These are phyloP conservation scores for Ostrea denselamellosa DNA, from an alignment of 1,140 invertebrate genomes.

Conservation along the genomic window DNA sequence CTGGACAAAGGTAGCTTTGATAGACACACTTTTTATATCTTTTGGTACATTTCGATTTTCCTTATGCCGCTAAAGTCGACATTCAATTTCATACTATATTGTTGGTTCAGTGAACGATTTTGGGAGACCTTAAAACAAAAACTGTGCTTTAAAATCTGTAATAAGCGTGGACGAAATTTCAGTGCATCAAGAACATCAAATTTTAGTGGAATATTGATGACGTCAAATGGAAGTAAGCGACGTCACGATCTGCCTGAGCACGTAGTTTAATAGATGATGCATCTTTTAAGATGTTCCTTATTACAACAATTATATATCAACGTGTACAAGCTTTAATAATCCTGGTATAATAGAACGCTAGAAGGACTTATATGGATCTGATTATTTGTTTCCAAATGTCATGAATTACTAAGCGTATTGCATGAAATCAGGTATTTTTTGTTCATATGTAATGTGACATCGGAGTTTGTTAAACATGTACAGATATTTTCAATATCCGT, in stretches of 20 bases:
- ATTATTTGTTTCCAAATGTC: too few relatives aligned
- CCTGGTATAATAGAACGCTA: neutral
- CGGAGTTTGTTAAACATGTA: too few relatives aligned
- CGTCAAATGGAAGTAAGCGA: slow-evolving; percentile 33
- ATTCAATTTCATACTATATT: slow-evolving; percentile 88
- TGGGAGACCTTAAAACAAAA: slow-evolving; percentile 71
- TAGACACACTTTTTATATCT: slow-evolving; percentile 21
- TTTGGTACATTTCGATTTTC: slow-evolving; percentile 72
- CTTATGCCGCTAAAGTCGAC: slow-evolving; percentile 85
- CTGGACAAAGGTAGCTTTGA: slow-evolving; percentile 8
- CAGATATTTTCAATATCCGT: too few relatives aligned
- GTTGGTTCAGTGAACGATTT: slow-evolving; percentile 88
- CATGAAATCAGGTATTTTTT: too few relatives aligned
- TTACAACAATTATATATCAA: neutral
- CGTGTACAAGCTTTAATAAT: neutral
- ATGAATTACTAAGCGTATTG: too few relatives aligned
- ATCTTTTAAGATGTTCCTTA: neutral
- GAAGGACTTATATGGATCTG: neutral
- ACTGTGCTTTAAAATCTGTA: slow-evolving; percentile 27
- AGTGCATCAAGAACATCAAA: slow-evolving; percentile 1
- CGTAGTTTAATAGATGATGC: neutral
- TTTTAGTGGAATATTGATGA: slow-evolving; percentile 10
- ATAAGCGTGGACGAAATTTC: neutral
- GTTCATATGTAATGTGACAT: too few relatives aligned
- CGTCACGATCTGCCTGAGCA: slow-evolving; percentile 8